Percentiles rank a stretch among this genome's conserved stretches.
phyloP scores from a whole-genome alignment of 64 coral and sea anemone genomes.

The Montipora sp. region DNA sequence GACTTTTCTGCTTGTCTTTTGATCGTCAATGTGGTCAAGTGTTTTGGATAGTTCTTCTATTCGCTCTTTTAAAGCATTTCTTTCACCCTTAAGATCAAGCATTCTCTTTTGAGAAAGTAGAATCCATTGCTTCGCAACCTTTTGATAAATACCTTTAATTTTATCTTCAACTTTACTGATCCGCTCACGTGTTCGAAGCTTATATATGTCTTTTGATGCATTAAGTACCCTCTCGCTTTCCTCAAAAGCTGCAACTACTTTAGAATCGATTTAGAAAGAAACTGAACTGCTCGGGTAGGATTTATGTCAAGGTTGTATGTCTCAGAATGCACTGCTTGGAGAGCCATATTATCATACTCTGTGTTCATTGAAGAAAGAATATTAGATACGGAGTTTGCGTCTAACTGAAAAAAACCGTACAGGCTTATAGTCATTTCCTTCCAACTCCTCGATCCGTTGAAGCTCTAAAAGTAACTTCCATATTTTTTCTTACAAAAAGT shows the following conservation, averaged over 20 bases:
- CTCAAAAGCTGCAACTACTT: neutral
- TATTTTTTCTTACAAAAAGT: conserved; percentile 20
- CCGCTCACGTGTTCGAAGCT: neutral
- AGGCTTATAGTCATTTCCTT: too few relatives aligned
- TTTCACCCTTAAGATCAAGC: neutral
- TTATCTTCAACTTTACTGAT: neutral
- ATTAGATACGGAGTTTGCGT: too few relatives aligned
- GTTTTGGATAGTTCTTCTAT: neutral
- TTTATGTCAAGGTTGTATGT: neutral
- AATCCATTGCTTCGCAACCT: neutral
- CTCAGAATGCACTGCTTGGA: conserved; percentile 40
- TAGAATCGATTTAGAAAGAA: neutral
- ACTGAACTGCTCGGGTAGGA: too few relatives aligned
- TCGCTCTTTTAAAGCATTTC: neutral
- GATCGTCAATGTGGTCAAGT: too few relatives aligned
- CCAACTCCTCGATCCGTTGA: conserved; percentile 3
- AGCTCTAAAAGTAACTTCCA: conserved; percentile 48
- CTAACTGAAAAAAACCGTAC: too few relatives aligned
- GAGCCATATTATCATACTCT: conserved; percentile 41
- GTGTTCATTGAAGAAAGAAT: neutral
- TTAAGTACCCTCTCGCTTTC: neutral
- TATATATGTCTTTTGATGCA: neutral
- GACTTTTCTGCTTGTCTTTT: too few relatives aligned
- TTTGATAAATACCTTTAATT: neutral
- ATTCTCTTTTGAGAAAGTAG: neutral